Base-by-base conservation (phyloP, 1,140 invertebrate genomes). In the Asbolus verrucosus region DNA sequence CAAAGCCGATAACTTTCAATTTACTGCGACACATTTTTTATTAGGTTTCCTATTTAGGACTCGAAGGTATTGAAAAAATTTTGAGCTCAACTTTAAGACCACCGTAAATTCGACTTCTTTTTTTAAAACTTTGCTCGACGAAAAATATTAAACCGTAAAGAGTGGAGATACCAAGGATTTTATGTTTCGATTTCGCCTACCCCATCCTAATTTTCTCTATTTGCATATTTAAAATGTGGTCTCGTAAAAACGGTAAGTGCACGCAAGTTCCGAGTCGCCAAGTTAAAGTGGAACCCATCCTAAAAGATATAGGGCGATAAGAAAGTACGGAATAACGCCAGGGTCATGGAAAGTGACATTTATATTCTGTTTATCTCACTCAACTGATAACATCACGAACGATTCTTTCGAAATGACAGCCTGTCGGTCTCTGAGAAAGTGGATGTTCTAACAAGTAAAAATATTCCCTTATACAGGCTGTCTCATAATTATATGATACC, bases 51-150 rank as follows among this genome's bases (percentile, higher is more conserved):
- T 36, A 54, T 54, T 54, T 11, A 54, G n/a, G 46, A 15, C n/a
- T 27, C 6, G 9, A 19, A 54, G 19, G 21, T 54, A 21, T 3
- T 24, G n/a, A 2, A 8, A 27, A 54, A 9, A 27, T 54, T 46
- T 19, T 19, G n/a, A n/a, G 19, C 41, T 11, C 41, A 46, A 36
- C 15, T 46, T 19, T 1, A 2, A 46, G 6, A 46, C 15, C n/a
- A 46, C 4, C 41, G 18, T 43, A 50, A 21, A 50, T 54, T 54
- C 19, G 46, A 8, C n/a, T n/a, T n/a, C 46, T 21, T 54, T 54
- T 21, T 27, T 54, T 54, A 54, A 54, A 1, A 54, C 19, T n/a
- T n/a, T n/a, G n/a, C n/a, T n/a, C 46, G 46, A 19, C 14, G 13
- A 6, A 6, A n/a, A n/a, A n/a, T n/a, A n/a, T n/a, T n/a, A n/a